A percentile compares a stretch with the other conserved stretches of the same genome.
These are phyloP conservation scores for Pardosa pseudoannulata DNA, from an alignment of 2,888 invertebrate genomes.

Conservation along the genomic window DNA sequence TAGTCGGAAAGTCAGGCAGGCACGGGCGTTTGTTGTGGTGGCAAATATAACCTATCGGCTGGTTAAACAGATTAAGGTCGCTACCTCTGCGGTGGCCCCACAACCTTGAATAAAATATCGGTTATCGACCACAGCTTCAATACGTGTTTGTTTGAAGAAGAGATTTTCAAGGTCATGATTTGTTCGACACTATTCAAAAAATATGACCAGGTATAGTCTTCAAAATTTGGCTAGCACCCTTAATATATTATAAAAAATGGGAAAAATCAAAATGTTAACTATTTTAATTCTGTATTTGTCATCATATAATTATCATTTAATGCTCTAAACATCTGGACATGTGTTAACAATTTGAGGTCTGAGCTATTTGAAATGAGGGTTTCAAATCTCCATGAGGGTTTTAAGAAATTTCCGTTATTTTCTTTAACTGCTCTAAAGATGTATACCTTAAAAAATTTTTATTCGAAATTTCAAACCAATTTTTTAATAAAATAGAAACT, in stretches of 20 bases:
- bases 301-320: too few relatives aligned
- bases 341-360: too few relatives aligned
- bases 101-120: slow-evolving; percentile 47
- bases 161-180: slow-evolving; percentile 27
- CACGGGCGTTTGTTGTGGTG: slow-evolving; percentile 67
- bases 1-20: slow-evolving; percentile 52
- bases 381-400: too few relatives aligned
- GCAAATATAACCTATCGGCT: slow-evolving; percentile 66
- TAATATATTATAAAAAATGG: not conserved
- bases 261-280: too few relatives aligned
- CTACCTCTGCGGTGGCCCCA: slow-evolving; percentile 31
- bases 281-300: too few relatives aligned
- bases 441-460: too few relatives aligned
- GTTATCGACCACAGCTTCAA: slow-evolving; percentile 21
- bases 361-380: too few relatives aligned
- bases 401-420: too few relatives aligned
- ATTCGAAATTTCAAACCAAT: too few relatives aligned
- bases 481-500: too few relatives aligned
- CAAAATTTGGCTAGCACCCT: not conserved
- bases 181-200: not conserved
- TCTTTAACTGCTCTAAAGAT: too few relatives aligned
- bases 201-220: not conserved
- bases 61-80: slow-evolving; percentile 67
- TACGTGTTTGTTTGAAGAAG: slow-evolving; percentile 30
- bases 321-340: too few relatives aligned